These are phyloP conservation scores for Peromyscus attwateri DNA, from an alignment of 2,797 vertebrate genomes.

Conservation along the genomic window DNA sequence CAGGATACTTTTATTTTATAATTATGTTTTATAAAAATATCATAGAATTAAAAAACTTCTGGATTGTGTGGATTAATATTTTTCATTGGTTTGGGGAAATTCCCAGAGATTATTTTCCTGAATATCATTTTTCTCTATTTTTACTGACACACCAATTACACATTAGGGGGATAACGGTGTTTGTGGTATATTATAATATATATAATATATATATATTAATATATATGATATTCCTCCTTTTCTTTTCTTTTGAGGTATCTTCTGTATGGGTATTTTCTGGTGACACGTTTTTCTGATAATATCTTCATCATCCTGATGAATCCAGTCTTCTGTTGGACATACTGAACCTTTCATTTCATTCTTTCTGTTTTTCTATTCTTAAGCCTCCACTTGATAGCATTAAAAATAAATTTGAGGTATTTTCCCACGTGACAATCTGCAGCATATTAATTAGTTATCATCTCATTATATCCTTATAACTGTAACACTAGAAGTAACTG, in stretches of 20 bases:
- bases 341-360: neutral
- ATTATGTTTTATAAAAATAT: neutral
- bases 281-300: neutral
- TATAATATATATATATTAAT: too few species aligned
- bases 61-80: neutral
- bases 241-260: neutral
- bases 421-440: neutral
- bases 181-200: neutral
- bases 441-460: slow-evolving; percentile 7
- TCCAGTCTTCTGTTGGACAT: neutral
- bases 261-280: neutral
- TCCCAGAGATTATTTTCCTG: neutral
- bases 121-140: neutral
- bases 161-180: neutral
- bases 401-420: neutral
- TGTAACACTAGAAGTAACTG: neutral
- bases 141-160: neutral
- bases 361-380: neutral
- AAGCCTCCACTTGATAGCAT: neutral
- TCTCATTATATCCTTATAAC: neutral
- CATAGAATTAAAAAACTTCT: neutral
- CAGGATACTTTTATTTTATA: neutral
- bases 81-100: neutral
- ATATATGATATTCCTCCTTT: neutral
- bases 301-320: neutral